These are phyloP conservation scores for Intellagama lesueurii DNA, from an alignment of 2,797 vertebrate species.

Conservation along the genomic window DNA sequence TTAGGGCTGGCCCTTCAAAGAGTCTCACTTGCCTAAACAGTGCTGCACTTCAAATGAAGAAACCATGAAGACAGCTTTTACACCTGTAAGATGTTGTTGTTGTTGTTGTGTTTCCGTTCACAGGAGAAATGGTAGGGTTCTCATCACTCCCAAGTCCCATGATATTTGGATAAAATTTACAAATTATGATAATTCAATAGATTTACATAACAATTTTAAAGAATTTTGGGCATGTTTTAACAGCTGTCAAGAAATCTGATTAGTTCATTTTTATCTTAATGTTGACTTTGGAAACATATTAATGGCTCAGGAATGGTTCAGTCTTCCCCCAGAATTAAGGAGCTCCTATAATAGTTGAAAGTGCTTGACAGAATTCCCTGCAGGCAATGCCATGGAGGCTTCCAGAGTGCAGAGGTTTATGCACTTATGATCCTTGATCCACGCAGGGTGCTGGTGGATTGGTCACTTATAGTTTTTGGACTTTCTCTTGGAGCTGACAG, in stretches of 20 bases:
- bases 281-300: constrained; percentile 37
- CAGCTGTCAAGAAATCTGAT: constrained; percentile 44
- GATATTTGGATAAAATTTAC: constrained; percentile 61
- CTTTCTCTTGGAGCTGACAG: too few relatives aligned
- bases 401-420: neutral
- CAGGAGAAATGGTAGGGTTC: constrained; percentile 42
- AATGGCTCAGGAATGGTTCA: neutral
- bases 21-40: constrained; percentile 63
- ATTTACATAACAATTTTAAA: constrained; percentile 64
- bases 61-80: constrained; percentile 66
- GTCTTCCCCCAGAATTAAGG: neutral
- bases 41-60: constrained; percentile 63
- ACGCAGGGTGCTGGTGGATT: too few relatives aligned
- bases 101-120: constrained; percentile 41
- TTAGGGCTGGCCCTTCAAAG: constrained; percentile 23
- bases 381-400: neutral
- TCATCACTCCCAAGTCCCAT: constrained; percentile 40
- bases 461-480: too few relatives aligned
- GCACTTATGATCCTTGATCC: too few relatives aligned
- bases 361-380: neutral
- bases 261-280: constrained; percentile 15
- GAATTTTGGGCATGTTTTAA: constrained; percentile 37
- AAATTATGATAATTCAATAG: constrained; percentile 55
- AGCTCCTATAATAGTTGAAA: neutral
- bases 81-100: neutral